phyloP scores from a whole-genome alignment of 2,888 invertebrate genomes.

The Pilophorus perplexus region DNA sequence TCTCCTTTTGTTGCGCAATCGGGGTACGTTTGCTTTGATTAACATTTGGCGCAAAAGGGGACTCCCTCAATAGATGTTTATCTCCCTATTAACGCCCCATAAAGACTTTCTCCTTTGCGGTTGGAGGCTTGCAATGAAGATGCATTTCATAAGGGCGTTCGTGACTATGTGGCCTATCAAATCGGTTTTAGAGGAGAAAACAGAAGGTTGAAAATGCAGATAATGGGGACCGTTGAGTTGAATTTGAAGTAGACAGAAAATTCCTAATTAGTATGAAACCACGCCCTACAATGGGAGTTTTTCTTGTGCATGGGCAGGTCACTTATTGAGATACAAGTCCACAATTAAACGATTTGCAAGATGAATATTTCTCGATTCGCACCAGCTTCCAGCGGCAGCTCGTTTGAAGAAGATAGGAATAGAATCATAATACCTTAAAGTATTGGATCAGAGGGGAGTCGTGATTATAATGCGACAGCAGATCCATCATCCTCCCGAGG shows the following conservation, averaged over 20 bases:
- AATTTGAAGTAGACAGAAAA: no score
- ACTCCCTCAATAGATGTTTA: conserved; percentile 18
- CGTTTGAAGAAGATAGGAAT: no score
- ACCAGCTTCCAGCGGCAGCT: no score
- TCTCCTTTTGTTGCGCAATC: conserved; percentile 32
- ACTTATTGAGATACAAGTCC: no score
- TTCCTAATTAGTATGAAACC: no score
- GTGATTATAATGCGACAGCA: conserved; percentile 26
- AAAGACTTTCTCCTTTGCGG: conserved; percentile 23
- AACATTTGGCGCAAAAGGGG: conserved; percentile 23
- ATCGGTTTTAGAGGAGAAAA: conserved; percentile 5
- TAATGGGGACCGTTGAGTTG: no score
- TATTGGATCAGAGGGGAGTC: no score
- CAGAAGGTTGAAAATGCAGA: neutral
- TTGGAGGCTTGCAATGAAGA: conserved; percentile 17
- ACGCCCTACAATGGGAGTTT: no score
- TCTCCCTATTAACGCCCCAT: conserved; percentile 29
- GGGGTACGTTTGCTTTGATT: conserved; percentile 13
- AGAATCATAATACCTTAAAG: no score
- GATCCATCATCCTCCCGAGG: conserved; percentile 23
- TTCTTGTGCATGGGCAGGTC: no score
- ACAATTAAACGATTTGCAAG: no score
- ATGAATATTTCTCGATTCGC: no score
- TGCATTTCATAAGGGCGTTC: conserved; percentile 30
- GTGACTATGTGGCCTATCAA: conserved; percentile 13